Evolutionary conservation across 2,888 invertebrate species (phyloP).

Genomic region (Apodemia hepburni): DNA sequence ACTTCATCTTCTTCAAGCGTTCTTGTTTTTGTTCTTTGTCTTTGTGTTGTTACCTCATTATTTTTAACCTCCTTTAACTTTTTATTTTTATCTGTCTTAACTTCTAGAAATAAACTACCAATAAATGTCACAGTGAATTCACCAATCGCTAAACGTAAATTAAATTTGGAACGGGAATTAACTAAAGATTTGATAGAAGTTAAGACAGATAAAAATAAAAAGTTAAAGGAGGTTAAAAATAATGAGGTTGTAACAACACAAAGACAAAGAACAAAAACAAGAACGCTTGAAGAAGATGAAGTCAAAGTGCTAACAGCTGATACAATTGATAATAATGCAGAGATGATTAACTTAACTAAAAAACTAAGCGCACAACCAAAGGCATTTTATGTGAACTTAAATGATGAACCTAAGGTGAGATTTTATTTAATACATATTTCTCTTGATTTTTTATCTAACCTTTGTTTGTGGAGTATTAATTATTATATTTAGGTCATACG

Average conservation of each 20-base stretch:
- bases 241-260: constrained; percentile 30
- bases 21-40: constrained; percentile 61
- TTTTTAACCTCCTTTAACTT: constrained; percentile 26
- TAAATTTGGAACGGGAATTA: constrained; percentile 33
- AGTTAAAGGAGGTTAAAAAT: constrained; percentile 25
- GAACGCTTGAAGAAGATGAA: constrained; percentile 65
- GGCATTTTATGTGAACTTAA: constrained; percentile 60
- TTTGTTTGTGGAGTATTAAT: too few relatives aligned
- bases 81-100: constrained; percentile 21
- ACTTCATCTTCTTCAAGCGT: constrained; percentile 67
- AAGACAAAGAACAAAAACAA: constrained; percentile 59
- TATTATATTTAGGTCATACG: too few relatives aligned
- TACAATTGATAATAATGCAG: constrained; percentile 55
- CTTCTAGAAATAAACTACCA: constrained; percentile 34
- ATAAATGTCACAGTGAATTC: constrained; percentile 61
- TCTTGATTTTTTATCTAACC: too few relatives aligned
- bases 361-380: constrained; percentile 59
- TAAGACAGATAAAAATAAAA: constrained; percentile 22
- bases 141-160: constrained; percentile 47
- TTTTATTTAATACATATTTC: too few relatives aligned
- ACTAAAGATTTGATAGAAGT: constrained; percentile 15
- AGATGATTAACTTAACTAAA: constrained; percentile 53
- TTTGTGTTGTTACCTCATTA: constrained; percentile 32
- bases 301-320: constrained; percentile 57
- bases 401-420: constrained; percentile 40